These are phyloP conservation scores for Rhingia rostrata DNA, from an alignment of 2,888 invertebrate genomes.

Conservation along the genomic window DNA sequence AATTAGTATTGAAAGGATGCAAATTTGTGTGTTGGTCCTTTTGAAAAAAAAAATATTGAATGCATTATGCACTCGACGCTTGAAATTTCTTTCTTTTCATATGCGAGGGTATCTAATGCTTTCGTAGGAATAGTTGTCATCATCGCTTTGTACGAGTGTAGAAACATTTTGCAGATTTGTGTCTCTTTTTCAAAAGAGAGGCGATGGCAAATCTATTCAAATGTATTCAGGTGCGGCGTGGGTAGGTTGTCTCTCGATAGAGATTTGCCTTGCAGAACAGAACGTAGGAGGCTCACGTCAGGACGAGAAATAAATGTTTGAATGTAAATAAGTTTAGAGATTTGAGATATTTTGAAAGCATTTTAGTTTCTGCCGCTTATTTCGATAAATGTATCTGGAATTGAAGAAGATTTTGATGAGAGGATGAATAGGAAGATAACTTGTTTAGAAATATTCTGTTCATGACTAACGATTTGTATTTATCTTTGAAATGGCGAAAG, in stretches of 20 bases:
- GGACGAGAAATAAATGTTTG: too few species aligned
- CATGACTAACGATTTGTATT: too few species aligned
- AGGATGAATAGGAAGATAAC: too few species aligned
- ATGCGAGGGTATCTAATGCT: slow-evolving; percentile 11
- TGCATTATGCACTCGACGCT: slow-evolving; percentile 52
- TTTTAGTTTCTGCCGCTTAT: too few species aligned
- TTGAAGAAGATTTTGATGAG: too few species aligned
- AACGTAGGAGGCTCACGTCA: too few species aligned
- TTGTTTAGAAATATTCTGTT: too few species aligned
- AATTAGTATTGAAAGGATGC: slow-evolving; percentile 59
- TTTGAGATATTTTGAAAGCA: too few species aligned
- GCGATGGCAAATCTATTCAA: slow-evolving; percentile 34
- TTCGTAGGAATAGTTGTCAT: background rate
- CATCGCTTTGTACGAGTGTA: slow-evolving; percentile 1
- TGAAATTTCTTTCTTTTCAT: background rate
- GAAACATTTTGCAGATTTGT: slow-evolving; percentile 4
- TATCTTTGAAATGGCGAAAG: too few species aligned
- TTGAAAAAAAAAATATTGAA: background rate
- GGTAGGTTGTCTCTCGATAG: background rate
- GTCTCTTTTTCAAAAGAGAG: background rate
- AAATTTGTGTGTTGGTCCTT: background rate
- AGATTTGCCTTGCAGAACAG: background rate
- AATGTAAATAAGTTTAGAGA: too few species aligned
- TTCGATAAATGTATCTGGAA: too few species aligned
- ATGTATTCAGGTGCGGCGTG: slow-evolving; percentile 27